phyloP scores from a whole-genome alignment of 2,888 invertebrate genomes.

The Agrochola lota region DNA sequence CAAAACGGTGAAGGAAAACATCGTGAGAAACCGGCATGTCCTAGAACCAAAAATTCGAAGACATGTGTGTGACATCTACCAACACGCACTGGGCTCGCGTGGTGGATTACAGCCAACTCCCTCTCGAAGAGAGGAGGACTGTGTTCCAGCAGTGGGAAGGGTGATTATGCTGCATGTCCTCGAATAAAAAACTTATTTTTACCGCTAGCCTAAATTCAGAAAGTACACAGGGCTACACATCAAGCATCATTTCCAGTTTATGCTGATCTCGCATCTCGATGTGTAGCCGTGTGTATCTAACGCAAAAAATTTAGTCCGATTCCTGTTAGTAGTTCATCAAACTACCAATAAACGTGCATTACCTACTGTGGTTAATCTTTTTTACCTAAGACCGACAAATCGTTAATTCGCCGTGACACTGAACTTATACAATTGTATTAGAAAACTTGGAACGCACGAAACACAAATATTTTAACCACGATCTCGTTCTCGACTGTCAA shows the following conservation, averaged over 20 bases:
- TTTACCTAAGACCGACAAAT: conserved; percentile 31
- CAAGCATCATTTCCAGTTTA: too few species aligned
- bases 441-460: conserved; percentile 29
- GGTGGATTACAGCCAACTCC: too few species aligned
- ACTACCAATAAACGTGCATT: conserved; percentile 12
- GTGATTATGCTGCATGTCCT: too few species aligned
- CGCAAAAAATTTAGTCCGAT: not conserved
- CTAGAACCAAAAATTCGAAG: too few species aligned
- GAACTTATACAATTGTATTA: conserved; percentile 20
- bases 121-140: too few species aligned
- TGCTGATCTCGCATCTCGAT: too few species aligned
- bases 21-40: too few species aligned
- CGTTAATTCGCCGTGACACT: conserved; percentile 33
- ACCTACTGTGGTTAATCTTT: conserved; percentile 6
- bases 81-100: too few species aligned
- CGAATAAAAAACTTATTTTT: not conserved
- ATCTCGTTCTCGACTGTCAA: not conserved
- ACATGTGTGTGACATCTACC: too few species aligned
- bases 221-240: too few species aligned
- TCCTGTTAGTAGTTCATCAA: conserved; percentile 21
- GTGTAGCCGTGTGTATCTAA: not conserved
- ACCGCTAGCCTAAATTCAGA: not conserved
- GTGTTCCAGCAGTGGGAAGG: too few species aligned
- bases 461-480: conserved; percentile 40
- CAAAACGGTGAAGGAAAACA: too few species aligned